These are phyloP conservation scores for Drosophila mercatorum DNA, from an alignment of 2,888 invertebrate genomes.

Conservation along the genomic window DNA sequence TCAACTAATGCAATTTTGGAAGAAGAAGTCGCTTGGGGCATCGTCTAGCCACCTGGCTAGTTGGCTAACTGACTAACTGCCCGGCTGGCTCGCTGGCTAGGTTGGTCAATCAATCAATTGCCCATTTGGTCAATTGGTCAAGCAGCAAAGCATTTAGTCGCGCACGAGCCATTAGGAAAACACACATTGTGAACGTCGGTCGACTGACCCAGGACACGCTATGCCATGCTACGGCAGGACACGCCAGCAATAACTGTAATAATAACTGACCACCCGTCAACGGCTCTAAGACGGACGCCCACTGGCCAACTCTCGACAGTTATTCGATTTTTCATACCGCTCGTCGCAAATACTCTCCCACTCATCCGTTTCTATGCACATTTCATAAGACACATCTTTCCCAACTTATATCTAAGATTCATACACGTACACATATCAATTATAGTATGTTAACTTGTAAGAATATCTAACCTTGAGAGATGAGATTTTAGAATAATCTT, in stretches of 20 bases:
- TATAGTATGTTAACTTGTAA: background rate
- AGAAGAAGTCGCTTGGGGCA: background rate
- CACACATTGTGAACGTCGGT: conserved; percentile 14
- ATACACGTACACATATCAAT: background rate
- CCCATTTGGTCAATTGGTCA: conserved; percentile 29
- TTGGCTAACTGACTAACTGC: background rate
- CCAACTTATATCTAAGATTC: background rate
- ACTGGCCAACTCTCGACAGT: conserved; percentile 31
- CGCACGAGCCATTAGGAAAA: conserved; percentile 54
- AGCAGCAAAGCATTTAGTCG: conserved; percentile 59
- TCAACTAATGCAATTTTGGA: conserved; percentile 15
- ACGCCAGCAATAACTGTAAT: conserved; percentile 49
- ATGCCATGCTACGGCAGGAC: conserved; percentile 11
- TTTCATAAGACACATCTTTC: background rate
- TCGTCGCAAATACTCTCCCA: background rate
- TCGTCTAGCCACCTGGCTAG: conserved; percentile 1
- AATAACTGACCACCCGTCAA: conserved; percentile 49
- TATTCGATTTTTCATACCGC: conserved; percentile 40
- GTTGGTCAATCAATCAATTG: conserved; percentile 25
- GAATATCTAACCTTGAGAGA: background rate
- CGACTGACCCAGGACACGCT: conserved; percentile 34
- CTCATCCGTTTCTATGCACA: background rate
- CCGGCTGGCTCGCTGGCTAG: background rate
- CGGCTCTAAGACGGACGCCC: conserved; percentile 1
- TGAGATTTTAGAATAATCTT: background rate